phyloP scores from a whole-genome alignment of 92 coral and sea anemone genomes.

The Umimayanthus kanabou region DNA sequence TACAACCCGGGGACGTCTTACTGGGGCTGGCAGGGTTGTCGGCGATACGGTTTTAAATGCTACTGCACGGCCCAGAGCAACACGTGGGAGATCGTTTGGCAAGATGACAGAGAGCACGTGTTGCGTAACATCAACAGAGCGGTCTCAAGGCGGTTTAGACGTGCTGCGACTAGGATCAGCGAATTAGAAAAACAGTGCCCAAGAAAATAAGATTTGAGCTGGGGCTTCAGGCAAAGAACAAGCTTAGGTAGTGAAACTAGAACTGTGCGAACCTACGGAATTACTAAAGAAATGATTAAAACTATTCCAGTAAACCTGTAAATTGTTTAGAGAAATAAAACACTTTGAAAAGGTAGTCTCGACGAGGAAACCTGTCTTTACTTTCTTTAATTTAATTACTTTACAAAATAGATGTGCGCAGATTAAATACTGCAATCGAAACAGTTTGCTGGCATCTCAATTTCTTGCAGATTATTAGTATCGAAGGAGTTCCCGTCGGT shows the following conservation, averaged over 20 bases:
- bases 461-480: too few species aligned
- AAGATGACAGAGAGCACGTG: slow-evolving; percentile 5
- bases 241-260: too few species aligned
- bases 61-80: neutral
- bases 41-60: neutral
- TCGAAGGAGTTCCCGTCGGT: too few species aligned
- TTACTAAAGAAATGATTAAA: neutral
- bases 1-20: neutral
- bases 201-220: neutral
- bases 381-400: neutral
- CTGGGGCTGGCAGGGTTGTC: slow-evolving; percentile 22
- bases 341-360: neutral
- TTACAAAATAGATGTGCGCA: neutral
- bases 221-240: neutral
- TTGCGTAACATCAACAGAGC: neutral
- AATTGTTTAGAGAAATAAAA: neutral
- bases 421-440: too few species aligned
- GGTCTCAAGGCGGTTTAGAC: neutral
- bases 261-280: too few species aligned
- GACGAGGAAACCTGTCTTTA: too few species aligned
- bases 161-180: neutral
- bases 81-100: neutral
- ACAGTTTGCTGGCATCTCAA: too few species aligned
- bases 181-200: neutral
- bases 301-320: too few species aligned